A percentile compares a stretch with the other conserved stretches of the same genome.
Conservation (phyloP, 2,797 vertebrate genomes). For the Delichon dasypus region DNA sequence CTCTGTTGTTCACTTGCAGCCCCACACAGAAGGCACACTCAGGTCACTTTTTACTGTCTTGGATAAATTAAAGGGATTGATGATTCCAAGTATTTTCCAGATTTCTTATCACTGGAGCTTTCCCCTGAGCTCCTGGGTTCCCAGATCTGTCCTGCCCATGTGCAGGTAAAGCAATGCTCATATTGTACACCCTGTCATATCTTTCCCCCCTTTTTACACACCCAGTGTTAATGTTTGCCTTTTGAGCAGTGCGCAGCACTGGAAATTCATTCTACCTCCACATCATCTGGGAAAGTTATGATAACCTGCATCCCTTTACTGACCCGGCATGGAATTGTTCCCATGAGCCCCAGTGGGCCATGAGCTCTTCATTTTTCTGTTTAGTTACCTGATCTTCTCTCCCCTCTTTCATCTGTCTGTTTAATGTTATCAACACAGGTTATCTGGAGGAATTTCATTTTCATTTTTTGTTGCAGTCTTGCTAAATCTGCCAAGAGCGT, state of each 20-base stretch:
- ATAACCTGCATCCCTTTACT: background rate
- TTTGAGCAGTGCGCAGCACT: background rate
- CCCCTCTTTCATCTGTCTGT: background rate
- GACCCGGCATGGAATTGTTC: background rate
- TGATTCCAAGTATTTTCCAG: background rate
- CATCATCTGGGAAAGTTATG: background rate
- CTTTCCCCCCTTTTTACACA: background rate
- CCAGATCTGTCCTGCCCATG: background rate
- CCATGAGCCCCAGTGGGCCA: background rate
- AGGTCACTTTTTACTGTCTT: background rate
- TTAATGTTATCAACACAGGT: background rate
- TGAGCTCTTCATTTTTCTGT: rapidly evolving
- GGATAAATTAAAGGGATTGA: background rate
- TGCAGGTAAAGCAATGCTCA: background rate
- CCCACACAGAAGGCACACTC: background rate
- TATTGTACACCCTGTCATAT: no score
- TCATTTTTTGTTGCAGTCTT: background rate
- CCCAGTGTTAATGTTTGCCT: background rate
- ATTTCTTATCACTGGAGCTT: background rate
- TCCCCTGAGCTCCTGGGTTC: background rate
- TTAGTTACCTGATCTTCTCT: background rate
- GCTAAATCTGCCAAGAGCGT: background rate
- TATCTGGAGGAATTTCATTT: background rate
- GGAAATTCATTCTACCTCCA: background rate
- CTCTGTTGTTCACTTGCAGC: background rate